These are phyloP conservation scores for Urocolius indicus DNA, from an alignment of 2,113 vertebrate species.

Conservation along the genomic window DNA sequence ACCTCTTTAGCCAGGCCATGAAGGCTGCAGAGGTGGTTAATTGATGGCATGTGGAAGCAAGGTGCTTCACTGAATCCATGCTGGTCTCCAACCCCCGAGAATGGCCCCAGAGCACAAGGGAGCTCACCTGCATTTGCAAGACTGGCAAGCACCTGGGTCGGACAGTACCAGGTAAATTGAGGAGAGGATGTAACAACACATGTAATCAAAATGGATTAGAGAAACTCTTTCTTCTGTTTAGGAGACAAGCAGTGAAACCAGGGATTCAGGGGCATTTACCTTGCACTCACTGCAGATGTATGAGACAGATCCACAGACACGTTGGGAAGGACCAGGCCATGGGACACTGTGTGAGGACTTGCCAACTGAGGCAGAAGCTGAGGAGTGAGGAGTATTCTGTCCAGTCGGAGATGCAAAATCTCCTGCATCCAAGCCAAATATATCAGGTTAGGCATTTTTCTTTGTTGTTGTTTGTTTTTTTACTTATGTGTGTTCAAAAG, in stretches of 20 bases:
- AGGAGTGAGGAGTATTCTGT: neutral
- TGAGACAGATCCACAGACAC: neutral
- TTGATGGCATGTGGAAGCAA: neutral
- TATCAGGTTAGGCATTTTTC: neutral
- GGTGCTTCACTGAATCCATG: neutral
- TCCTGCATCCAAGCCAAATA: neutral
- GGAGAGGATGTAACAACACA: neutral
- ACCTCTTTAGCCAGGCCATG: neutral
- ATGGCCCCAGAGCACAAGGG: neutral
- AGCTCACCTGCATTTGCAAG: neutral
- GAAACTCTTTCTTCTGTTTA: neutral
- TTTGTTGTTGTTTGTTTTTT: neutral
- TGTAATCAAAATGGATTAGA: neutral
- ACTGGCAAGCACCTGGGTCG: neutral
- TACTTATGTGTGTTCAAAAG: neutral
- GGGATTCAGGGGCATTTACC: neutral
- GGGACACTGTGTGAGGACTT: neutral
- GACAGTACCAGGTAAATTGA: neutral
- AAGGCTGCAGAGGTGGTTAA: neutral
- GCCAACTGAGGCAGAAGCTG: neutral
- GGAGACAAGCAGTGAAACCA: neutral
- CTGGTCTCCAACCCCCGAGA: fast-evolving
- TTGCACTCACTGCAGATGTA: neutral
- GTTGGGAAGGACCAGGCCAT: neutral
- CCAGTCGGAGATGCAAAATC: neutral